Evolutionary conservation across 2,888 invertebrate species (phyloP).

Genomic region (Dynastes tityus): DNA sequence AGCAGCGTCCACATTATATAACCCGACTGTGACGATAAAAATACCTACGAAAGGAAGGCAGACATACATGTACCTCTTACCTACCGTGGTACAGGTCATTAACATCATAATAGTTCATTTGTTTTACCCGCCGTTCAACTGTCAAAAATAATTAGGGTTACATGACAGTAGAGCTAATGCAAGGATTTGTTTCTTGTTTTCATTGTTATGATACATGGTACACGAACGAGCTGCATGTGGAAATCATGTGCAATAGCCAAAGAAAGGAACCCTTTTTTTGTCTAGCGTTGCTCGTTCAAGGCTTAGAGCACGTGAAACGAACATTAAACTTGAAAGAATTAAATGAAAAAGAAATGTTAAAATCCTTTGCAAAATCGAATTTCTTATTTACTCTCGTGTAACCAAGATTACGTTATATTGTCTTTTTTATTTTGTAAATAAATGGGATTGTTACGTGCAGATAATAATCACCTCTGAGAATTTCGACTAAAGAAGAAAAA

Average conservation of each 20-base stretch:
- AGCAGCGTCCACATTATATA: slow-evolving; percentile 42
- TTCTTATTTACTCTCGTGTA: not conserved
- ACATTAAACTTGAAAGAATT: not conserved
- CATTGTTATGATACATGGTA: slow-evolving; percentile 42
- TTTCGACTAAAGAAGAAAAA: not conserved
- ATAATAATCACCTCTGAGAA: not conserved
- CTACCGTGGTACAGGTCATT: slow-evolving; percentile 48
- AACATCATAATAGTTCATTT: slow-evolving; percentile 52
- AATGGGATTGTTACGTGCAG: not conserved
- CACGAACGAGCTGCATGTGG: slow-evolving; percentile 23
- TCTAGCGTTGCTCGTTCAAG: not conserved
- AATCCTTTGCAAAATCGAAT: not conserved
- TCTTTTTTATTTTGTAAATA: not conserved
- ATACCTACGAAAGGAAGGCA: slow-evolving; percentile 45
- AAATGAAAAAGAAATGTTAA: not conserved
- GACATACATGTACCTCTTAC: slow-evolving; percentile 32
- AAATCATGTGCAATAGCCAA: slow-evolving; percentile 30
- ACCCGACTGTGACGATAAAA: slow-evolving; percentile 40
- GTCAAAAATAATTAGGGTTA: slow-evolving; percentile 52
- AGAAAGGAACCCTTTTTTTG: slow-evolving; percentile 32
- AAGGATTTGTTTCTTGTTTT: slow-evolving; percentile 46
- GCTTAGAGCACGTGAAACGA: not conserved
- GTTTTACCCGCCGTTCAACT: slow-evolving; percentile 50
- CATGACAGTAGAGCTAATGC: slow-evolving; percentile 47
- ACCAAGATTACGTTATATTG: not conserved